phyloP scores from a whole-genome alignment of 2,888 invertebrate genomes.

The Phyto melanocephala region DNA sequence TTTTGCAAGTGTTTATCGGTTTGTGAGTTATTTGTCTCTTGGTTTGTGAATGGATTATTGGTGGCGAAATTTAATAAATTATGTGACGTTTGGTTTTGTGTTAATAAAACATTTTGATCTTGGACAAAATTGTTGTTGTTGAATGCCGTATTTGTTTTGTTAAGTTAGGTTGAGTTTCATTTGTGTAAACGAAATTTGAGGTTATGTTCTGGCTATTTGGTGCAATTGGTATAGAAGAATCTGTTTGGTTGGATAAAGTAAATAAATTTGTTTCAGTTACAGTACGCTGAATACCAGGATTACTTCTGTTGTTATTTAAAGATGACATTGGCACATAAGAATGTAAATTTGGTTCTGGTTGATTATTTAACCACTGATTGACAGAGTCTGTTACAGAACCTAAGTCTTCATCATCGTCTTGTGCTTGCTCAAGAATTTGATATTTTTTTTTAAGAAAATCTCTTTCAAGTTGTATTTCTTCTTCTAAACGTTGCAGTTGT shows the following conservation, averaged over 20 bases:
- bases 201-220: no score
- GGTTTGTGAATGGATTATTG: no score
- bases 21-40: no score
- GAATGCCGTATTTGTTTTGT: not conserved
- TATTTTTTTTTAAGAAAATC: constrained; percentile 4
- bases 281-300: no score
- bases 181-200: constrained; percentile 1
- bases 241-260: not conserved
- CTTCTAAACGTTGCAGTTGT: no score
- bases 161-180: not conserved
- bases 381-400: constrained; percentile 8
- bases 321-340: not conserved
- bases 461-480: no score
- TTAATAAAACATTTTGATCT: no score
- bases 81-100: no score
- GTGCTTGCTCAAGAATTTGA: constrained; percentile 7
- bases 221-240: not conserved
- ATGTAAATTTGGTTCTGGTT: not conserved
- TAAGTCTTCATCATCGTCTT: not conserved
- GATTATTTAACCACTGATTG: constrained; percentile 12
- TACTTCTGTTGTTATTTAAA: no score
- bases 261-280: no score
- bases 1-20: not conserved
- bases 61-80: no score
- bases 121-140: no score